Evolutionary conservation across 2,113 vertebrate genomes (phyloP).

Genomic region (Circaetus gallicus): DNA sequence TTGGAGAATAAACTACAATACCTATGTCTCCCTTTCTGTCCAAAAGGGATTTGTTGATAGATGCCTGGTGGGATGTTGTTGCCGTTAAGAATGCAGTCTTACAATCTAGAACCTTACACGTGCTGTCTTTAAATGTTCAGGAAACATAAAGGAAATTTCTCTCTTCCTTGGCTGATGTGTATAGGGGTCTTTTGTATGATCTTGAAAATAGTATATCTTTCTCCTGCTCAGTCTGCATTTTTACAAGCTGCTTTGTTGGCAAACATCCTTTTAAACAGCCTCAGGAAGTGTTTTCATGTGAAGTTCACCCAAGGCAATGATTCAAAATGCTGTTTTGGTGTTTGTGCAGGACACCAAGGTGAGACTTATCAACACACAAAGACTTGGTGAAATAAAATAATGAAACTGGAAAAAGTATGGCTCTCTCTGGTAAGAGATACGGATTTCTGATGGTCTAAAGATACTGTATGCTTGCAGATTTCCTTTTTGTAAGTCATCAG

Average conservation of each 20-base stretch:
- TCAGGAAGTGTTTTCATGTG: background rate
- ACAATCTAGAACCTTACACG: background rate
- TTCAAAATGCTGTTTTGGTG: background rate
- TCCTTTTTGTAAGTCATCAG: background rate
- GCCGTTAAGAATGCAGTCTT: background rate
- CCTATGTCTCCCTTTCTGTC: background rate
- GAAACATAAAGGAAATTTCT: background rate
- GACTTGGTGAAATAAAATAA: background rate
- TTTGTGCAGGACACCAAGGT: background rate
- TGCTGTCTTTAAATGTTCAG: background rate
- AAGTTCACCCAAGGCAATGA: background rate
- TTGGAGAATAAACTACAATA: background rate
- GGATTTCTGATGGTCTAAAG: background rate
- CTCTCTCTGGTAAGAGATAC: background rate
- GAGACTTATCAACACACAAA: background rate
- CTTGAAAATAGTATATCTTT: background rate
- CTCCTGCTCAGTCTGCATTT: background rate
- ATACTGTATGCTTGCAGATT: background rate
- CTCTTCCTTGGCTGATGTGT: background rate
- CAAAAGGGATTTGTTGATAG: background rate
- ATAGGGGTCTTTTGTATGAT: background rate
- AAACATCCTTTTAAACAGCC: background rate
- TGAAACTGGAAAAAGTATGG: background rate
- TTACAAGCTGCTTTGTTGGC: background rate
- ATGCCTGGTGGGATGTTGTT: background rate